Percentiles rank a stretch among this genome's conserved stretches.
Evolutionary conservation across 2,797 vertebrate species (phyloP).

Genomic region (Otolemur crassicaudatus): DNA sequence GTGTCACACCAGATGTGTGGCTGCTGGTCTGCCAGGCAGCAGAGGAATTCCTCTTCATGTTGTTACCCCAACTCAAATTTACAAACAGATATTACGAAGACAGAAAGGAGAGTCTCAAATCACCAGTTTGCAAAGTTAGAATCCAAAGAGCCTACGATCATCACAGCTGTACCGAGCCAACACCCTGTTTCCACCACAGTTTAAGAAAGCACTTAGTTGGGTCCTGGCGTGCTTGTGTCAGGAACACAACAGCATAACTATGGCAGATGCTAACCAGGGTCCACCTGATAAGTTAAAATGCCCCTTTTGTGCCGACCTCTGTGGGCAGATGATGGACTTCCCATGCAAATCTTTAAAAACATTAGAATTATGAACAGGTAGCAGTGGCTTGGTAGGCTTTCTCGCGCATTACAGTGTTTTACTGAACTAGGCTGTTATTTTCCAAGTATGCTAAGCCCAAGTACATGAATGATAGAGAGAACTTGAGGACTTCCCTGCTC

Average conservation of each 20-base stretch:
- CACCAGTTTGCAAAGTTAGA: neutral
- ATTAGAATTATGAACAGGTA: too few species aligned
- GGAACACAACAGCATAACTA: fast-evolving
- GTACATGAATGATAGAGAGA: too few species aligned
- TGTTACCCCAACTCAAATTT: neutral
- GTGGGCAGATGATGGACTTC: fast-evolving
- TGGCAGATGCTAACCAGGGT: too few species aligned
- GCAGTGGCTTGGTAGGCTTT: too few species aligned
- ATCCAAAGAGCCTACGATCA: neutral
- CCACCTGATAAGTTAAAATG: neutral
- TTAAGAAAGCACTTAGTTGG: neutral
- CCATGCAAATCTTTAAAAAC: neutral
- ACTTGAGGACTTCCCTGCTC: too few species aligned
- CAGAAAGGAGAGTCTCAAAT: neutral
- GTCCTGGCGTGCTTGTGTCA: neutral
- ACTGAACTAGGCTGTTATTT: neutral
- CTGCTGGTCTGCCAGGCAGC: neutral
- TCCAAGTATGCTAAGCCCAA: neutral
- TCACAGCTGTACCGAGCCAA: neutral
- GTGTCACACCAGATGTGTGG: neutral
- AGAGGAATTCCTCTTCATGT: neutral
- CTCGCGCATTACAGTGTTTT: neutral
- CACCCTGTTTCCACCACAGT: fast-evolving
- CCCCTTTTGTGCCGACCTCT: neutral
- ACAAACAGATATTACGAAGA: neutral